Conservation (phyloP, 2,113 vertebrate species). For the Centropus unirufus region DNA sequence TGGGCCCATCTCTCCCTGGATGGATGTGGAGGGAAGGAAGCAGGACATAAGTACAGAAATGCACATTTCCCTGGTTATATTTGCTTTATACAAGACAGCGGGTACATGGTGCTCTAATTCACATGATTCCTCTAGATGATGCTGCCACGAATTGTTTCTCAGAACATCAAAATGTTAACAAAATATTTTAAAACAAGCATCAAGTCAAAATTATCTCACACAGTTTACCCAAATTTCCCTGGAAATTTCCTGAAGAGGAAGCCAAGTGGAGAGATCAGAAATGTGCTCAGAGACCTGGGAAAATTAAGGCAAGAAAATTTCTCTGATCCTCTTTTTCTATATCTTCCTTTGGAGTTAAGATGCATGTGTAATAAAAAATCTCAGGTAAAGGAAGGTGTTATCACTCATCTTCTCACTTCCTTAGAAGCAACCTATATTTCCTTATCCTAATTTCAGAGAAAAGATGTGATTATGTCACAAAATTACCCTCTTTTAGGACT, state of each 20-base stretch:
- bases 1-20: conserved; percentile 96
- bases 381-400: neutral
- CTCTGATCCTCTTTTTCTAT: neutral
- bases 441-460: conserved; percentile 51
- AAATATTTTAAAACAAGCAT: neutral
- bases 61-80: neutral
- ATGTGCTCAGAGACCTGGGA: neutral
- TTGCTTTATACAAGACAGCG: neutral
- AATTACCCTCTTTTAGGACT: conserved; percentile 12
- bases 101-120: neutral
- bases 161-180: neutral
- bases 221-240: neutral
- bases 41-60: neutral
- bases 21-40: conserved; percentile 5
- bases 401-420: neutral
- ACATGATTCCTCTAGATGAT: neutral
- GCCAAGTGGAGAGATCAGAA: neutral
- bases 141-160: neutral
- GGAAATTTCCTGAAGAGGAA: neutral
- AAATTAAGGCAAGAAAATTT: neutral
- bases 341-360: neutral
- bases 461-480: conserved; percentile 33
- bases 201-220: neutral
- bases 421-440: conserved; percentile 19
- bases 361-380: neutral